A percentile compares a stretch with the other conserved stretches of the same genome.
Evolutionary conservation across 2,797 vertebrate species (phyloP).

Genomic region (Smutsia gigantea): DNA sequence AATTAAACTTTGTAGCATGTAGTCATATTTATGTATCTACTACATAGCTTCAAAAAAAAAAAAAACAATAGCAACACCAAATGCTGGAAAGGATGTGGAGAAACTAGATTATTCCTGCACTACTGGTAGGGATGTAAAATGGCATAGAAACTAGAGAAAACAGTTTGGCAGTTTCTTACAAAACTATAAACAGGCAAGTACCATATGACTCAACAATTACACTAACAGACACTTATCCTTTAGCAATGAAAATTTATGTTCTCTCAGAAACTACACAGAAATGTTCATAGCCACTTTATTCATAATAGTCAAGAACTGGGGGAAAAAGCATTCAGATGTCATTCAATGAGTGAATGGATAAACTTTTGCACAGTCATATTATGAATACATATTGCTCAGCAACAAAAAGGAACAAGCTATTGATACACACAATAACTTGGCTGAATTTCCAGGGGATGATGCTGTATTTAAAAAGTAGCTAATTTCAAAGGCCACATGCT

Average conservation of each 20-base stretch:
- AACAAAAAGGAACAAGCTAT: background rate
- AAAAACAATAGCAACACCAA: background rate
- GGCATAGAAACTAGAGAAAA: background rate
- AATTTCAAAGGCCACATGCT: background rate
- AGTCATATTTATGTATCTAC: too few species aligned
- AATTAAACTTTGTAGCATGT: too few species aligned
- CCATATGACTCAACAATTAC: background rate
- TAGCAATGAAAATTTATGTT: background rate
- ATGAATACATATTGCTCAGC: background rate
- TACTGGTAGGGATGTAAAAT: background rate
- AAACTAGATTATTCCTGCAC: background rate
- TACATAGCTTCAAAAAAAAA: background rate
- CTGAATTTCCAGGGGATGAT: background rate
- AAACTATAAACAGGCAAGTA: background rate
- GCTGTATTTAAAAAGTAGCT: background rate
- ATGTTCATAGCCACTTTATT: background rate
- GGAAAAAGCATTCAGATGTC: background rate
- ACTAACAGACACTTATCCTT: background rate
- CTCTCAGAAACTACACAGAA: background rate
- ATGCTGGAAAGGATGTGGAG: background rate
- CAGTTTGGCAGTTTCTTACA: background rate
- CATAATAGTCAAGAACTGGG: background rate
- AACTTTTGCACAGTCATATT: background rate
- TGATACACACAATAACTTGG: background rate
- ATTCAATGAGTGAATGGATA: background rate